Evolutionary conservation across 2,888 invertebrate genomes (phyloP), one percentile per base, ranked within the genome.

Genomic region (Diarsia dahlii): DNA sequence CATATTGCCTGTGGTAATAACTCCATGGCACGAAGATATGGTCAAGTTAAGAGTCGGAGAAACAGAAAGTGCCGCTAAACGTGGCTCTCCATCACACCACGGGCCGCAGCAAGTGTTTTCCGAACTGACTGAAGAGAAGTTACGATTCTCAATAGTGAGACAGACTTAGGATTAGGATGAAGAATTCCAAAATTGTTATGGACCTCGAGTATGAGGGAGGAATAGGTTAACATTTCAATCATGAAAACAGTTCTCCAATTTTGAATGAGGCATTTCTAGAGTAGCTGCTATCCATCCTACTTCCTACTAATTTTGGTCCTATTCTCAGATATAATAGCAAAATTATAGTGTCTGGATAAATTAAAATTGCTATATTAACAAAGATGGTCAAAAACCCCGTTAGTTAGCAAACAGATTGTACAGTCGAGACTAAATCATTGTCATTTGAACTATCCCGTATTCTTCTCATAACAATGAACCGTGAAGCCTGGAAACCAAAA

Each of bases 381-480:
- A 68, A n/a, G 15, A 50, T 45, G 58, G n/a, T 45, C 34, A 52
- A 46, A 52, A 76, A 77, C 3, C 8, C 76, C 62, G 52, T 54
- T 58, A 63, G 8, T 65, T 58, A 63, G 8, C 58, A 71, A 64
- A 28, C 39, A 13, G 46, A 56, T 2, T 76, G 48, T 62, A 58
- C 28, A 63, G 48, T 56, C 45, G 39, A 48, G 15, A 50, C 45
- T 52, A 74, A 63, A 56, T 67, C 20, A 46, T 56, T 64, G 74
- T 80, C 74, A 74, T 80, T 67, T 58, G 50, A 80, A 81, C 68
- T 77, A 81, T 77, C 66, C 78, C 74, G 70, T 74, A 83, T 67
- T 81, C 73, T 80, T 81, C 80, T 65, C 71, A 68, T 56, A 84
- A 78, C 76, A 86, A 84, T 75, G 70, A 71, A 76, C 75, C 75